Base-by-base conservation (phyloP, 1,140 invertebrate genomes). In the Leptinotarsa defecta region DNA sequence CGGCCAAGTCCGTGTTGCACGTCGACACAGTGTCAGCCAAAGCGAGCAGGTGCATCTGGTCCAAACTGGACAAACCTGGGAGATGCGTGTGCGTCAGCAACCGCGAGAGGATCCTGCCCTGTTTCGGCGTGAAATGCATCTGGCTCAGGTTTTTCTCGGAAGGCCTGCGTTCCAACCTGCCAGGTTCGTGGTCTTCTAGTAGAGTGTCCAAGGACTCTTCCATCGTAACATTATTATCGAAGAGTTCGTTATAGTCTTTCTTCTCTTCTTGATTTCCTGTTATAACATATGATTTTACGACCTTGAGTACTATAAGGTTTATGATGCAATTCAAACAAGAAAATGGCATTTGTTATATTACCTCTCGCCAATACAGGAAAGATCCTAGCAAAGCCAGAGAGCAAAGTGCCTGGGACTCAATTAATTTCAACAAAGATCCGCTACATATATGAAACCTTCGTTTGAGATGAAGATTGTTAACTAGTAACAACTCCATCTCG, bases 11-110 rank as follows among this genome's bases (percentile, higher is more conserved):
- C 0, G 93, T 93, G 81, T 96, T 94, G 81, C 94, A 95, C 0
- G 95, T 96, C 0, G 97, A 96, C 0, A 99, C 96, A 0, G 98
- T 99, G 82, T 99, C 98, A 24, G 98, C 98, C 22, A 99, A 85
- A 5, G 98, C 98, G 11, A 99, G 86, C 34, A 99, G 87, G 87
- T 99, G 98, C 97, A 99, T 99, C 86, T 99, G 98, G 87, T 99
- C 98, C 24, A 99, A 89, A 83, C 96, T 98, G 3, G 96, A 98
- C 4, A 99, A 87, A 1, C 69, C 98, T 1, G 98, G 98, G 20
- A 99, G 87, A 86, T 99, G 97, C 2, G 95, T 97, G 85, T 99
- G 97, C 0, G 97, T 99, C 13, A 99, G 87, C 20, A 99, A 88
- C 3, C 96, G 91, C 0, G 96, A 96, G 11, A 99, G 86, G 0